phyloP scores from a whole-genome alignment of 1,140 invertebrate species.

The Rhyacophila brunnea region DNA sequence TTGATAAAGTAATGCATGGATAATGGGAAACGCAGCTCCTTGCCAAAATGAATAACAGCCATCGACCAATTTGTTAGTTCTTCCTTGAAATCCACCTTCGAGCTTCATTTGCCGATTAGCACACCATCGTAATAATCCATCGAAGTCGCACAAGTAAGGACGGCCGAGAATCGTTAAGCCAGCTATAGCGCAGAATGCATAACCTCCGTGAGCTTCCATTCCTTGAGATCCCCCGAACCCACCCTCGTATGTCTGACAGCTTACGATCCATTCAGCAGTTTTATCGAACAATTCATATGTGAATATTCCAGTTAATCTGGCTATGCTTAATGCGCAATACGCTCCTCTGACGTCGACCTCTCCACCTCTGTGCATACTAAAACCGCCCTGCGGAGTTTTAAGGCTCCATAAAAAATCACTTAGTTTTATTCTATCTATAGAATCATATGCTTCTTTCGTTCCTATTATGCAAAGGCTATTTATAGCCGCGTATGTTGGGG shows the following conservation, averaged over 20 bases:
- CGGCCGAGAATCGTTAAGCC: constrained; percentile 79
- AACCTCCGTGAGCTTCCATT: constrained; percentile 97
- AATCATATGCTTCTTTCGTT: constrained; percentile 79
- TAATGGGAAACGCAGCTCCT: constrained; percentile 82
- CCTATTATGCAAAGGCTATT: constrained; percentile 89
- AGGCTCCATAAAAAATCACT: constrained; percentile 77
- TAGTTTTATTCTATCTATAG: constrained; percentile 80
- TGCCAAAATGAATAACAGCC: constrained; percentile 99
- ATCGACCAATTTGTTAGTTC: constrained; percentile 98
- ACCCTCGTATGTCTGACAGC: constrained; percentile 97
- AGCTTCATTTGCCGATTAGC: constrained; percentile 86
- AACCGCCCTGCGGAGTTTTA: constrained; percentile 82
- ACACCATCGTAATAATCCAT: constrained; percentile 80
- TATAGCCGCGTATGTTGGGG: constrained; percentile 95
- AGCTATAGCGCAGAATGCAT: constrained; percentile 95
- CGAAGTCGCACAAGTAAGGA: constrained; percentile 76
- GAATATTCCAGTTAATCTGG: constrained; percentile 79
- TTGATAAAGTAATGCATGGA: constrained; percentile 60
- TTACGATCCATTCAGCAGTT: constrained; percentile 87
- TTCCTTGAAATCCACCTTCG: constrained; percentile 91
- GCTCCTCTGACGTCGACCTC: constrained; percentile 93
- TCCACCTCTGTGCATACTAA: constrained; percentile 88
- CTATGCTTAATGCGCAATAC: constrained; percentile 92
- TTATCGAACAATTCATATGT: constrained; percentile 77
- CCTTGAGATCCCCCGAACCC: constrained; percentile 94